Evolutionary conservation across 2,113 vertebrate species (phyloP).

Genomic region (Sinocyclocheilus rhinocerous): DNA sequence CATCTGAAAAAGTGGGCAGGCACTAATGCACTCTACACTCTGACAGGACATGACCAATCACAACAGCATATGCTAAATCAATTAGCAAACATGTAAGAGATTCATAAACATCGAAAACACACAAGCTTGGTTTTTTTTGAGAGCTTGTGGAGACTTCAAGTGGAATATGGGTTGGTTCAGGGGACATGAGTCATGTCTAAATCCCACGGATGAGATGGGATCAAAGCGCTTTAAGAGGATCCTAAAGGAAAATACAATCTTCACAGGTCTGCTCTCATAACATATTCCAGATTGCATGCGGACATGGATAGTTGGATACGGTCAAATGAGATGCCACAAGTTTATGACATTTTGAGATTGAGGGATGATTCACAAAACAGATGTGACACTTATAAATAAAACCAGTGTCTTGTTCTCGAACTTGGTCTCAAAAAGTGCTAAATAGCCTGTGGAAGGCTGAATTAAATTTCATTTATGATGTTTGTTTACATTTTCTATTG

Average conservation of each 20-base stretch:
- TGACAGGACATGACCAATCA: background rate
- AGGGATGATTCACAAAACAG: conserved; percentile 7
- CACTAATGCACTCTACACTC: no score
- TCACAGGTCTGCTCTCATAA: conserved; percentile 38
- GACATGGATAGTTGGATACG: background rate
- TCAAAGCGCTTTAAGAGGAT: conserved; percentile 43
- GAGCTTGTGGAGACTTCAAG: conserved; percentile 7
- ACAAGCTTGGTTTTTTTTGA: conserved; percentile 21
- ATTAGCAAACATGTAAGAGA: background rate
- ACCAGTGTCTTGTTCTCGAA: background rate
- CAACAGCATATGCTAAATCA: background rate
- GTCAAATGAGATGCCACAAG: conserved; percentile 34
- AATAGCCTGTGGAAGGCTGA: background rate
- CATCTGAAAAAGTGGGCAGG: no score
- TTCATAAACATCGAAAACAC: conserved; percentile 22
- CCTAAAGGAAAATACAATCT: conserved; percentile 42
- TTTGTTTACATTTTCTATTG: background rate
- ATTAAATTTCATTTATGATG: background rate
- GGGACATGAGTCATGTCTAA: conserved; percentile 42
- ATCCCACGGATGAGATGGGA: conserved; percentile 34
- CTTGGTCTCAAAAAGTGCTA: background rate
- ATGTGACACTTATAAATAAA: background rate
- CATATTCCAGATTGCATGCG: conserved; percentile 24
- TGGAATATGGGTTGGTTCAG: conserved; percentile 10
- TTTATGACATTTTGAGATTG: conserved; percentile 26